A percentile compares a stretch with the other conserved stretches of the same genome.
phyloP scores from a whole-genome alignment of 2,113 vertebrate genomes.

The Calonectris borealis region DNA sequence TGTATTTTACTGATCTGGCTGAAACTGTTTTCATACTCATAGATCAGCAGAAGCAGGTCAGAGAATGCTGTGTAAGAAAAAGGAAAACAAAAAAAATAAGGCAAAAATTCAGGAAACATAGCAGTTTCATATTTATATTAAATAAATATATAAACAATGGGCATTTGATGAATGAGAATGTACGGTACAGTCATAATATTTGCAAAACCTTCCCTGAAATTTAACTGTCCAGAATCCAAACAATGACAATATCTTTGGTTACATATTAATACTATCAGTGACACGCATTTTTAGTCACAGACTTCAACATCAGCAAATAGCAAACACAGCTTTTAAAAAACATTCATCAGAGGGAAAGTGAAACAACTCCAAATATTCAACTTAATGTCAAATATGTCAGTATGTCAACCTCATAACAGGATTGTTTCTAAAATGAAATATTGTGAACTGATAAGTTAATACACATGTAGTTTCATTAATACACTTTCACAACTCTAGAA shows the following conservation, averaged over 20 bases:
- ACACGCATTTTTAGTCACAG: background rate
- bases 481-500: background rate
- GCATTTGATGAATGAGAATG: background rate
- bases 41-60: background rate
- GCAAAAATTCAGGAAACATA: background rate
- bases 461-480: background rate
- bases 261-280: background rate
- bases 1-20: background rate
- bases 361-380: background rate
- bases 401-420: background rate
- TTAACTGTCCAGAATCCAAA: background rate
- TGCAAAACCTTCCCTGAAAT: background rate
- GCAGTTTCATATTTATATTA: background rate
- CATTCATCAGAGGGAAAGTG: background rate
- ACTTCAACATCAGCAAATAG: background rate
- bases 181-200: background rate
- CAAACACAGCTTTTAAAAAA: background rate
- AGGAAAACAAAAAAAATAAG: background rate
- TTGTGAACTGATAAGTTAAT: background rate
- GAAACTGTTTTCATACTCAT: background rate
- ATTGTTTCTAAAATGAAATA: background rate
- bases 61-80: background rate
- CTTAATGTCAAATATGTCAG: background rate
- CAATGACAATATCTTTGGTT: background rate
- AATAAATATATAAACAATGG: background rate